These are phyloP conservation scores for Philaethria dido DNA, from an alignment of 2,888 invertebrate species.

Conservation along the genomic window DNA sequence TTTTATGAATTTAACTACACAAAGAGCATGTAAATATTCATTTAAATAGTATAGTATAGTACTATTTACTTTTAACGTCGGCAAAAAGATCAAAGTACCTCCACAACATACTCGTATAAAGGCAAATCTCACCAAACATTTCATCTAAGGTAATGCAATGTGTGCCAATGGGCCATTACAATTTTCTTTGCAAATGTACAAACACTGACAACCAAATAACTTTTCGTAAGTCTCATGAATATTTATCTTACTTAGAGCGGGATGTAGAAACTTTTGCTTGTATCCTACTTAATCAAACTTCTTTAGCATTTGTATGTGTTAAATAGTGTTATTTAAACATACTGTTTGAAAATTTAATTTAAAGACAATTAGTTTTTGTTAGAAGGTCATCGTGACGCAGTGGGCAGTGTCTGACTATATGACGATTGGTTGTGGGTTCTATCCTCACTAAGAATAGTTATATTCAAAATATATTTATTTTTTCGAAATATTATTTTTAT, in stretches of 20 bases:
- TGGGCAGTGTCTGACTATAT: no score
- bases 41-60: slow-evolving; percentile 11
- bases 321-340: slow-evolving; percentile 20
- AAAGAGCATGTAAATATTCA: slow-evolving; percentile 12
- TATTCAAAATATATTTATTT: no score
- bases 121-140: slow-evolving; percentile 33
- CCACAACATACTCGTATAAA: slow-evolving; percentile 14
- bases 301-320: slow-evolving; percentile 39
- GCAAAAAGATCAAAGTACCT: slow-evolving; percentile 17
- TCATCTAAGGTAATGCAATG: slow-evolving; percentile 31
- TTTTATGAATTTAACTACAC: background rate
- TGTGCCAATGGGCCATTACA: slow-evolving; percentile 38
- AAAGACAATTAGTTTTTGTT: background rate
- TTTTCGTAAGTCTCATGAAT: slow-evolving; percentile 79
- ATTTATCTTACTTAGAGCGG: slow-evolving; percentile 77
- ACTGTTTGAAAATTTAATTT: background rate
- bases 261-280: slow-evolving; percentile 75
- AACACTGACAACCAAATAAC: slow-evolving; percentile 75
- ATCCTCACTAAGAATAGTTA: no score
- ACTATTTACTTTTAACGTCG: slow-evolving; percentile 13
- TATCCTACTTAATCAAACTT: slow-evolving; percentile 81
- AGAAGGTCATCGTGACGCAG: no score
- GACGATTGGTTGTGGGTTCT: no score
- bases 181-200: slow-evolving; percentile 73
- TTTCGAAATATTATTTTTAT: no score